These are phyloP conservation scores for Conus canariensis DNA, from an alignment of 2,888 invertebrate genomes.

Conservation along the genomic window DNA sequence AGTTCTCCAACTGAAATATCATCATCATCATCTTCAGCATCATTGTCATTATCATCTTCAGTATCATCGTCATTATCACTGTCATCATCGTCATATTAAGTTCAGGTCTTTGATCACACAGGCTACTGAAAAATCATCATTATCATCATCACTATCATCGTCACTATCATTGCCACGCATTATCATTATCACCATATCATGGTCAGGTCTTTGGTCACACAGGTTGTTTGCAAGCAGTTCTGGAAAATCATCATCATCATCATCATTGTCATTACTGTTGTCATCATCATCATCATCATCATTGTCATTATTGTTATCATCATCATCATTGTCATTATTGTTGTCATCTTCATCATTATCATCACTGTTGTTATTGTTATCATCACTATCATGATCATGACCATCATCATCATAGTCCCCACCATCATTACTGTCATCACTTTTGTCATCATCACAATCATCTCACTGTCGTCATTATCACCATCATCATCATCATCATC, in stretches of 20 bases:
- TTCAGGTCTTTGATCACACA: neutral
- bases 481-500: neutral
- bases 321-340: conserved; percentile 5
- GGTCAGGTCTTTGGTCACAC: too few relatives aligned
- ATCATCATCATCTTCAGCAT: conserved; percentile 26
- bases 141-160: conserved; percentile 13
- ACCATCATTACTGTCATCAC: too few relatives aligned
- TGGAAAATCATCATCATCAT: too few relatives aligned
- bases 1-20: conserved; percentile 91
- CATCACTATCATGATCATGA: neutral
- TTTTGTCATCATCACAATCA: neutral
- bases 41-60: conserved; percentile 2
- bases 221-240: too few relatives aligned
- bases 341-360: conserved; percentile 14
- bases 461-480: neutral
- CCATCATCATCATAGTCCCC: neutral
- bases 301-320: neutral
- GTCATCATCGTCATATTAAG: conserved; percentile 6
- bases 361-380: neutral
- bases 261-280: too few relatives aligned
- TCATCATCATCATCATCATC: neutral
- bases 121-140: neutral
- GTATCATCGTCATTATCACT: conserved; percentile 16
- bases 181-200: too few relatives aligned
- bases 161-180: too few relatives aligned